Percentiles rank a stretch among this genome's conserved stretches.
Evolutionary conservation across 2,113 vertebrate species (phyloP).

Genomic region (Pelobates fuscus): DNA sequence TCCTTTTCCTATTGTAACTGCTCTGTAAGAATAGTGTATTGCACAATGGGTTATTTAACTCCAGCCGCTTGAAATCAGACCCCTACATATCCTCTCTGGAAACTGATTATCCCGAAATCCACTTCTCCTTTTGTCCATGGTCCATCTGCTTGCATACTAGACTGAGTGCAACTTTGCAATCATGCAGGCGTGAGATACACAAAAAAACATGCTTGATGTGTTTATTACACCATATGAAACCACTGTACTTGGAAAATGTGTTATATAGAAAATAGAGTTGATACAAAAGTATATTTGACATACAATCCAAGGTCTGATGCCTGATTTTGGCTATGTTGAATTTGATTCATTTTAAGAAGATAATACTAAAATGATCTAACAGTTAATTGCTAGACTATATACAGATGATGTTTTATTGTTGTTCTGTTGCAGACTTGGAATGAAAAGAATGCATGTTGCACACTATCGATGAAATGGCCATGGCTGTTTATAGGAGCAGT

Average conservation of each 20-base stretch:
- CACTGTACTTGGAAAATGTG: not conserved
- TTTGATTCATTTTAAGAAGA: too few relatives aligned
- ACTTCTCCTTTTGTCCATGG: slow-evolving; percentile 33
- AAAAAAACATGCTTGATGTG: slow-evolving; percentile 13
- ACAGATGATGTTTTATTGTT: too few relatives aligned
- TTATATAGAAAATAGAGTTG: not conserved
- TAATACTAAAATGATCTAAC: too few relatives aligned
- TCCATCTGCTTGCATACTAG: slow-evolving; percentile 40
- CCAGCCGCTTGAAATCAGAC: slow-evolving; percentile 40
- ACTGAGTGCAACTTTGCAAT: slow-evolving; percentile 19
- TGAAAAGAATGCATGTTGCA: too few relatives aligned
- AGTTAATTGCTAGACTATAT: too few relatives aligned
- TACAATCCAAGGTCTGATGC: too few relatives aligned
- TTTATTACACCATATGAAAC: slow-evolving; percentile 12
- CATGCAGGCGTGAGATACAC: slow-evolving; percentile 27
- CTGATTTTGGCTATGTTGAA: too few relatives aligned
- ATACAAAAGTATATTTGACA: not conserved
- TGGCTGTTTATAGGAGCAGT: too few relatives aligned
- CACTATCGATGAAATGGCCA: too few relatives aligned
- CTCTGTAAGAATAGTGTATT: slow-evolving; percentile 33
- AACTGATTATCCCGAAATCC: slow-evolving; percentile 38
- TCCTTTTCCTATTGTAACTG: slow-evolving; percentile 31
- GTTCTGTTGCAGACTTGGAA: too few relatives aligned
- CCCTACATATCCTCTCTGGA: slow-evolving; percentile 30
- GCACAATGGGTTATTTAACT: slow-evolving; percentile 34